Base-by-base conservation (phyloP, 2,888 invertebrate species). In the Sceliomorpha sp. region DNA sequence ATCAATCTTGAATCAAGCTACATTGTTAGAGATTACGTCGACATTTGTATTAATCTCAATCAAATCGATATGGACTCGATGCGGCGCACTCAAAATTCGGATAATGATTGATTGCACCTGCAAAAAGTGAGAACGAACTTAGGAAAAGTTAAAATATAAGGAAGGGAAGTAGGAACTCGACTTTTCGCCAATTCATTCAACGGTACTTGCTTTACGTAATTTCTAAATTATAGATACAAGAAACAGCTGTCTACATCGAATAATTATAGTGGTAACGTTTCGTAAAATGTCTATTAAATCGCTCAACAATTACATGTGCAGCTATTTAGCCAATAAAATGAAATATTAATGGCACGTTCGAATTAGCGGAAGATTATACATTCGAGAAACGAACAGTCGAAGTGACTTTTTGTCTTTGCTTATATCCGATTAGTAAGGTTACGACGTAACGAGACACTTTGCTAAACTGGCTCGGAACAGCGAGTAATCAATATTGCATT, bases 271-370 rank as follows among this genome's bases (percentile, higher is more conserved):
- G 47, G 39, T 48, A 20, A 26, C 55, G 48, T 67, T 67, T 67
- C 55, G 40, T 44, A 44, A 48, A 68, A 60, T 60, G 56, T 56
- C 37, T 56, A 60, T 60, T 60, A 60, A 60, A 50, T 68, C 67
- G 50, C 56, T 15, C 13, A 15, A 37, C 60, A 55, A 68, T 68
- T 68, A 62, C 50, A 56, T 26, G 68, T 40, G 55, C 51, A 62
- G 62, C 60, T 68, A 68, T 62, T 68, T 62, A 62, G 68, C 56
- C 62, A 51, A 62, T 62, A 62, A 58, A 68, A 68, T 68, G 68
- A 68, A 68, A 68, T 62, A 68, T 68, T 68, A 62, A 68, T 68
- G 56, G 48, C 62, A 45, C 68, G 62, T 68, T 58, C 62, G 27
- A 40, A 47, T 51, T 20, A 26, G n/a, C 32, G 51, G 56, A 45